Evolutionary conservation across 2,888 invertebrate species (phyloP).

Genomic region (Drosophila nigritarsus): DNA sequence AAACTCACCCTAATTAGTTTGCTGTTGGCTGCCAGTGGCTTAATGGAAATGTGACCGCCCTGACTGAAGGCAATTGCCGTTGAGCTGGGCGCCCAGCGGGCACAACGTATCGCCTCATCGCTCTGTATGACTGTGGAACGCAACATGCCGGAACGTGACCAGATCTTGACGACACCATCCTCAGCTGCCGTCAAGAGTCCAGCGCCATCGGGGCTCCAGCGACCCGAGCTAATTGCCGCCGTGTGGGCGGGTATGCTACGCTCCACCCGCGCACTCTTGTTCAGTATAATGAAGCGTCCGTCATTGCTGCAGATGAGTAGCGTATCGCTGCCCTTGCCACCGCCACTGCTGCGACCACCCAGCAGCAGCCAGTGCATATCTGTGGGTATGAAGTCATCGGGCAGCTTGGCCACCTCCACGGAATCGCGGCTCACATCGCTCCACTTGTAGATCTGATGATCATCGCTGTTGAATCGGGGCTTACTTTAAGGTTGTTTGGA

Average conservation of each 20-base stretch:
- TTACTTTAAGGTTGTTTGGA: neutral
- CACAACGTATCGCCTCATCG: conserved; percentile 93
- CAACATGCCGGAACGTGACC: conserved; percentile 98
- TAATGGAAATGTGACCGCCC: conserved; percentile 89
- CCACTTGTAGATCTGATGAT: conserved; percentile 95
- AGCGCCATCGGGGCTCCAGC: conserved; percentile 98
- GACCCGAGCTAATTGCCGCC: conserved; percentile 94
- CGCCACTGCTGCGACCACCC: conserved; percentile 83
- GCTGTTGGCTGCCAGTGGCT: conserved; percentile 90
- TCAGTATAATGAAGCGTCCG: conserved; percentile 95
- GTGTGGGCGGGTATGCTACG: conserved; percentile 96
- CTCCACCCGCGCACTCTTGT: conserved; percentile 95
- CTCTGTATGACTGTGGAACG: conserved; percentile 94
- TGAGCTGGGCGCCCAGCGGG: conserved; percentile 93
- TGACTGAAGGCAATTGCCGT: conserved; percentile 90
- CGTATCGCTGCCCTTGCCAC: conserved; percentile 87
- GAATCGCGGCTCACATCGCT: conserved; percentile 92
- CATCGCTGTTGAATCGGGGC: conserved; percentile 89
- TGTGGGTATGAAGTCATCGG: conserved; percentile 94
- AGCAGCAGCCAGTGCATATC: conserved; percentile 93
- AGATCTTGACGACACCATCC: conserved; percentile 98
- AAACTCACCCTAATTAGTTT: conserved; percentile 89
- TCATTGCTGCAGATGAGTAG: conserved; percentile 94
- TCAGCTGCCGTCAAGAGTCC: conserved; percentile 97
- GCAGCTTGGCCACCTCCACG: conserved; percentile 90